Conservation (phyloP, 2,888 invertebrate species). For the Andrena chrysosceles region DNA sequence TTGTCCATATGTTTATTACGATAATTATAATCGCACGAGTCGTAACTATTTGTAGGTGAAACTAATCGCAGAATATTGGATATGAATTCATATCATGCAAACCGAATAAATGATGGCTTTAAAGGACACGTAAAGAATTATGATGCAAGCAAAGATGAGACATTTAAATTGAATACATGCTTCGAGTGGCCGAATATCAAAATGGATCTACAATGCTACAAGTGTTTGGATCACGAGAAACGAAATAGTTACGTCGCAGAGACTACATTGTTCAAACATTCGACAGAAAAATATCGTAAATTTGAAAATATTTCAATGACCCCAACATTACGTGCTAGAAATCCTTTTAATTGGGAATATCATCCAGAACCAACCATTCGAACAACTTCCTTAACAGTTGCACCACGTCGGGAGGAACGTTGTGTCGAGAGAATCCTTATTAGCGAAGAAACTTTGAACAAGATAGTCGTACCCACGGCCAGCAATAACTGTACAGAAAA, state of each 20-base stretch:
- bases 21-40: too few species aligned
- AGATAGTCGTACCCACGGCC: conserved; percentile 79
- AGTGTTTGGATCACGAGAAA: background rate
- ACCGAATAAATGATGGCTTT: background rate
- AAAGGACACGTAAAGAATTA: background rate
- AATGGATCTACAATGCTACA: background rate
- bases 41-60: conserved; percentile 10
- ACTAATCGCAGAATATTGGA: background rate
- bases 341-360: background rate
- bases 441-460: conserved; percentile 78
- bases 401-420: conserved; percentile 62
- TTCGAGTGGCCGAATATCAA: background rate
- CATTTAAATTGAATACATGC: background rate
- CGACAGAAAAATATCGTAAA: background rate
- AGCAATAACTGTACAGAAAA: conserved; percentile 39
- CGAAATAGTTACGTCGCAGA: background rate
- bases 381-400: conserved; percentile 63
- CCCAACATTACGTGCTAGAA: background rate
- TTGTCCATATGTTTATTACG: too few species aligned
- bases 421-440: conserved; percentile 76
- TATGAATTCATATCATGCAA: background rate
- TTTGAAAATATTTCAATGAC: background rate
- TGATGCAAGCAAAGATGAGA: background rate
- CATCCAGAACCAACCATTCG: conserved; percentile 39
- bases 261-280: background rate